These are phyloP conservation scores for Pseudoatta argentina DNA, from an alignment of 1,140 invertebrate species.

Conservation along the genomic window DNA sequence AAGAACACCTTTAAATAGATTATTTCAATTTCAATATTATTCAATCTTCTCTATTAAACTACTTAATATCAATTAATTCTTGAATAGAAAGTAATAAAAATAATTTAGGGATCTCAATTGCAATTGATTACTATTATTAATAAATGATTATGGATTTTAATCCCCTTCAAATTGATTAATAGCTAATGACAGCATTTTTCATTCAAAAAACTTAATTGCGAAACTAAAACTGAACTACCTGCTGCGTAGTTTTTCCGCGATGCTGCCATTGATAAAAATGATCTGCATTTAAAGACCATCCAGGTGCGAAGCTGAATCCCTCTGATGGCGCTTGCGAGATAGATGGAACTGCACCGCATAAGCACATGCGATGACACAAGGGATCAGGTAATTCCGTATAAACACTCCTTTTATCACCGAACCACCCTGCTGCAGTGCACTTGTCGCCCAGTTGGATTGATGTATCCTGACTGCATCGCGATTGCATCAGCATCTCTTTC, in stretches of 20 bases:
- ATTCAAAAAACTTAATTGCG: neutral
- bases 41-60: neutral
- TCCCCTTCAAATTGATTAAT: neutral
- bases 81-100: neutral
- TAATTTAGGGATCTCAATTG: neutral
- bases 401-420: conserved; percentile 72
- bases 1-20: neutral
- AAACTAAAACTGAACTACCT: conserved; percentile 72
- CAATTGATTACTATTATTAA: neutral
- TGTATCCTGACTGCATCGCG: conserved; percentile 62
- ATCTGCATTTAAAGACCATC: conserved; percentile 80
- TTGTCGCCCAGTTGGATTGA: conserved; percentile 76
- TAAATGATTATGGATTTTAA: neutral
- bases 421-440: conserved; percentile 71
- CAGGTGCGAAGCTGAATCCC: conserved; percentile 82
- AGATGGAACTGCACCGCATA: conserved; percentile 13
- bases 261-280: conserved; percentile 83
- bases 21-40: neutral
- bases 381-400: conserved; percentile 81
- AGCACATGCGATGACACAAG: conserved; percentile 40
- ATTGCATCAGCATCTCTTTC: conserved; percentile 76
- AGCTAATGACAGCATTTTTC: neutral
- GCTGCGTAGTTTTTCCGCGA: conserved; percentile 80
- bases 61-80: neutral
- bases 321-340: conserved; percentile 73